These are phyloP conservation scores for Drosophila ercepeae DNA, from an alignment of 1,140 invertebrate genomes.

Conservation along the genomic window DNA sequence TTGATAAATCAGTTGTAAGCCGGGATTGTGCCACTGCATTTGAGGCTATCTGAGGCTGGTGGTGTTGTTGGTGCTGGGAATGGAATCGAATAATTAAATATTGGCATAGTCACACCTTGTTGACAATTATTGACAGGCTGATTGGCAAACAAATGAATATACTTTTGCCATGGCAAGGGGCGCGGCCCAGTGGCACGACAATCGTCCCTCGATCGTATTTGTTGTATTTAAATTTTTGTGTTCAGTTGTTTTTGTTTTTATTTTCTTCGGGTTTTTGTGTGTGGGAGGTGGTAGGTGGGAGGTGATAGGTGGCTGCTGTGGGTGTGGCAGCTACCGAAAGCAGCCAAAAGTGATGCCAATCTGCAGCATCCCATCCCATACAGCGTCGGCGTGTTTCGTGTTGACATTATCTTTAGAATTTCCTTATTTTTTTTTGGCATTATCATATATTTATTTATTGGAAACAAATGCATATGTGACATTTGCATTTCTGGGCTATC, in stretches of 20 bases:
- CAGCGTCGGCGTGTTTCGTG: conserved; percentile 36
- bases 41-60: conserved; percentile 6
- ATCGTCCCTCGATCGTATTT: conserved; percentile 19
- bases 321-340: conserved; percentile 46
- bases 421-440: conserved; percentile 2
- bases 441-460: conserved; percentile 10
- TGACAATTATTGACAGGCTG: conserved; percentile 82
- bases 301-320: conserved; percentile 17
- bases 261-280: conserved; percentile 6
- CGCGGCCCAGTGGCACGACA: conserved; percentile 54
- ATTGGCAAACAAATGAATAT: conserved; percentile 81
- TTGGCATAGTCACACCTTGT: conserved; percentile 82
- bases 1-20: neutral
- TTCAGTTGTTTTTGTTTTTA: neutral
- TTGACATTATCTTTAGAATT: conserved; percentile 43
- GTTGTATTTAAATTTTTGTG: neutral
- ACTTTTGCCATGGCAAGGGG: conserved; percentile 60
- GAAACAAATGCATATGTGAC: conserved; percentile 2
- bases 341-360: conserved; percentile 43
- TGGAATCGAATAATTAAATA: conserved; percentile 82
- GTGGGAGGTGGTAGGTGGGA: conserved; percentile 15
- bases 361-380: conserved; percentile 34
- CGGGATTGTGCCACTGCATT: conserved; percentile 25
- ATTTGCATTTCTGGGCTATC: conserved; percentile 58
- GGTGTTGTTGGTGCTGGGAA: conserved; percentile 50